These are phyloP conservation scores for Otus sunia DNA, from an alignment of 2,113 vertebrate genomes.

Conservation along the genomic window DNA sequence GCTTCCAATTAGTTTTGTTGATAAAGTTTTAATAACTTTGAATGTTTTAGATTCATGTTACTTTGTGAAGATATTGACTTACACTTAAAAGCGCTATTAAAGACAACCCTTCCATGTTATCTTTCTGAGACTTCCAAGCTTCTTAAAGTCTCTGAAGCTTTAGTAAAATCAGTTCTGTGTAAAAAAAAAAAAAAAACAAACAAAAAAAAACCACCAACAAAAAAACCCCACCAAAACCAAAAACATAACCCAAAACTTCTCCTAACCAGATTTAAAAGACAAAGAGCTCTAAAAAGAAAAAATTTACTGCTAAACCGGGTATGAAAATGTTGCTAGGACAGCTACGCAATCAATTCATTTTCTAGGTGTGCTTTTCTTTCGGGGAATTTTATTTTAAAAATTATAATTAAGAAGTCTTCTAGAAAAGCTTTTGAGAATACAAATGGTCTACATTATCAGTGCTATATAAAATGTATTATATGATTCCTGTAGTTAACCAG, in stretches of 20 bases:
- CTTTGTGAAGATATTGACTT: background rate
- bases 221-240: too few relatives aligned
- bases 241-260: too few relatives aligned
- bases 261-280: background rate
- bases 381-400: background rate
- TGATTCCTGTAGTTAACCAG: background rate
- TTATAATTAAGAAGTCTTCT: background rate
- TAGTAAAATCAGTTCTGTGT: background rate
- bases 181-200: background rate
- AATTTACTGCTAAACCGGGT: background rate
- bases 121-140: background rate
- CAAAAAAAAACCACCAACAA: too few relatives aligned
- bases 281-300: background rate
- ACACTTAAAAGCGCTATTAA: background rate
- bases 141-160: background rate
- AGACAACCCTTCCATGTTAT: background rate
- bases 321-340: background rate
- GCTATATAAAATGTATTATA: background rate
- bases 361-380: background rate
- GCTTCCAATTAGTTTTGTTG: background rate
- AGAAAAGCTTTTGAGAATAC: constrained; percentile 13
- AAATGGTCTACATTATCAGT: background rate
- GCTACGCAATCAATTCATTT: background rate
- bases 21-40: background rate
- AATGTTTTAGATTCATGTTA: background rate